A percentile compares a stretch with the other conserved stretches of the same genome.
Evolutionary conservation across 2,888 invertebrate genomes (phyloP).

Genomic region (Aromia moschata): DNA sequence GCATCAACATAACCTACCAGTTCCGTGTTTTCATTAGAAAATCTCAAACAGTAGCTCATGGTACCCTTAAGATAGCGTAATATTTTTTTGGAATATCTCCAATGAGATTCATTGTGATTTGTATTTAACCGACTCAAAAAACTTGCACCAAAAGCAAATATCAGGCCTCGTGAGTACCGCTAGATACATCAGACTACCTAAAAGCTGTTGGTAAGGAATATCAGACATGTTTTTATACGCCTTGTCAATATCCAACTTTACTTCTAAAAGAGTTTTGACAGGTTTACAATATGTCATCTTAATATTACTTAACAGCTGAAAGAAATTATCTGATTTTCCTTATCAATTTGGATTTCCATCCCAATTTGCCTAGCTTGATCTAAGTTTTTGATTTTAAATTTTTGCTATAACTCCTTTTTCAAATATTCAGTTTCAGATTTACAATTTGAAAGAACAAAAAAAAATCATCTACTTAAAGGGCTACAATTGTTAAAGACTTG

Average conservation of each 20-base stretch:
- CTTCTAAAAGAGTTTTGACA: constrained; percentile 21
- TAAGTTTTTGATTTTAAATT: constrained; percentile 26
- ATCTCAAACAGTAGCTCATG: constrained; percentile 16
- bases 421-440: constrained; percentile 4
- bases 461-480: constrained; percentile 16
- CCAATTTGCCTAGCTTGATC: constrained; percentile 38
- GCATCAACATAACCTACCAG: constrained; percentile 22
- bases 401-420: constrained; percentile 6
- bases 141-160: constrained; percentile 31
- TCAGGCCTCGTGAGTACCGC: constrained; percentile 30
- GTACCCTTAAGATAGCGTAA: constrained; percentile 20
- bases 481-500: constrained; percentile 18
- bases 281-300: constrained; percentile 26
- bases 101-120: constrained; percentile 24
- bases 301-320: constrained; percentile 35
- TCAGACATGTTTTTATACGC: too few relatives aligned
- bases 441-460: constrained; percentile 16
- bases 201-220: constrained; percentile 26
- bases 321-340: constrained; percentile 19
- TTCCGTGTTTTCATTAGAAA: neutral
- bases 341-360: constrained; percentile 35
- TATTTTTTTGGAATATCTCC: constrained; percentile 32
- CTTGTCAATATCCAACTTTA: neutral
- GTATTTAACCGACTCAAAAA: constrained; percentile 39
- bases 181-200: constrained; percentile 28